Conservation (phyloP, 1,140 invertebrate species). For the Pseudomyrmex dendroicus region DNA sequence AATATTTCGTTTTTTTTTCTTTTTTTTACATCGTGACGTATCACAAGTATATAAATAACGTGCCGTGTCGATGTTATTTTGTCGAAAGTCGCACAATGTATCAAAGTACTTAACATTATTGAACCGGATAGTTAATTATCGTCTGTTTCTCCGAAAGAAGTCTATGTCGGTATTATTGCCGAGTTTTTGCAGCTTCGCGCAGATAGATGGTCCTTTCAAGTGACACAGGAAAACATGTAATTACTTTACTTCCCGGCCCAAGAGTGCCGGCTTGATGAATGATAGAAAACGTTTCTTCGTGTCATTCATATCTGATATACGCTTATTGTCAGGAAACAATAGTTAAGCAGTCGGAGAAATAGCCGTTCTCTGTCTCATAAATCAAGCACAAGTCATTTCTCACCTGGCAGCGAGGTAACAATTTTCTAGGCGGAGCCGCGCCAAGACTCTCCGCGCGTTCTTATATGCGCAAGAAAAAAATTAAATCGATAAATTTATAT, state of each 20-base stretch:
- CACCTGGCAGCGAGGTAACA: slow-evolving; percentile 38
- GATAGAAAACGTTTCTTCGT: slow-evolving; percentile 75
- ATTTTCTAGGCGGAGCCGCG: slow-evolving; percentile 52
- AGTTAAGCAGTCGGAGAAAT: slow-evolving; percentile 71
- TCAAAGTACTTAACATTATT: slow-evolving; percentile 9
- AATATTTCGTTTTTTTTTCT: too few species aligned
- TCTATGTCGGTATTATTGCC: slow-evolving; percentile 21
- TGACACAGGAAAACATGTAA: slow-evolving; percentile 75
- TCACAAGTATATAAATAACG: too few species aligned
- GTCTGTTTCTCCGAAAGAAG: slow-evolving; percentile 33
- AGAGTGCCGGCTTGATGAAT: slow-evolving; percentile 73
- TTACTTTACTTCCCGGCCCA: slow-evolving; percentile 65
- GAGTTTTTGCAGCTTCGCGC: slow-evolving; percentile 55
- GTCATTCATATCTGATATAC: slow-evolving; percentile 73
- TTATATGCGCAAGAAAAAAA: slow-evolving; percentile 33
- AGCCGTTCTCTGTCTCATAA: slow-evolving; percentile 69
- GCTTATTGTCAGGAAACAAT: slow-evolving; percentile 75
- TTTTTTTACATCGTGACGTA: too few species aligned
- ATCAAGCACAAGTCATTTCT: slow-evolving; percentile 63
- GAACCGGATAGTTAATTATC: slow-evolving; percentile 54
- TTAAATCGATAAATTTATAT: slow-evolving; percentile 45
- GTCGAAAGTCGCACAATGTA: slow-evolving; percentile 13
- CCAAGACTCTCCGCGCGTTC: slow-evolving; percentile 23
- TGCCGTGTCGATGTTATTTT: background rate
- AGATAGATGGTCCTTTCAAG: slow-evolving; percentile 69